Evolutionary conservation across 1,140 invertebrate genomes (phyloP), one percentile per base, ranked within the genome.

Genomic region (Penaeus japonicus): DNA sequence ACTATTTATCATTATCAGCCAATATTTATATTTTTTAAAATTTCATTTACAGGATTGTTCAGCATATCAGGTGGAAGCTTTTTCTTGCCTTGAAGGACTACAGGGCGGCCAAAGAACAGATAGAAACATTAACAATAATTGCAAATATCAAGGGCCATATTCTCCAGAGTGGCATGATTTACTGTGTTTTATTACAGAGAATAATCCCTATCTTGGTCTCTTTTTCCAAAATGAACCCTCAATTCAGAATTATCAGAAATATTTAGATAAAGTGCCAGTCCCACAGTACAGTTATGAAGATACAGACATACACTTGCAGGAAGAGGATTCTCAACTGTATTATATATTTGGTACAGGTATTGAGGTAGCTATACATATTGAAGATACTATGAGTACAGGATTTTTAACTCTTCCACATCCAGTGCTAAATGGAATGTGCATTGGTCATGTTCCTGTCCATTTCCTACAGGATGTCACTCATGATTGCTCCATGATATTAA

Each of bases 101-200:
- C 18, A 59, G 20, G 78, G 81, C 20, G 86, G 65, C 59, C 86
- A 88, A 22, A 4, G 27, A 62, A 59, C 80, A 24, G 65, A 57
- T n/a, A 57, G 57, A 54, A 35, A 35, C 27, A 10, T 57, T 2
- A 53, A 82, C 17, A 35, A 83, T 39, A 83, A 32, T 24, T 88
- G 86, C 59, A 82, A 88, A 35, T 88, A 88, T 54, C 35, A 35
- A 27, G 70, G 80, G 20, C 86, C 80, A 20, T 88, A 83, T 62
- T 65, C 86, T 10, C 80, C 79, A 27, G 86, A 82, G 32, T 88
- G 86, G 86, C 86, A 83, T 77, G 39, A 77, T 59, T 77, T 88
- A n/a, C 59, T 88, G 53, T 88, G 86, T 47, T 75, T 39, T 32
- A 39, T 83, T 20, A 83, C 53, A 15, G 81, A 83, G 15, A 88